These are phyloP conservation scores for Gymnobelideus leadbeateri DNA, from an alignment of 2,113 vertebrate genomes.

Conservation along the genomic window DNA sequence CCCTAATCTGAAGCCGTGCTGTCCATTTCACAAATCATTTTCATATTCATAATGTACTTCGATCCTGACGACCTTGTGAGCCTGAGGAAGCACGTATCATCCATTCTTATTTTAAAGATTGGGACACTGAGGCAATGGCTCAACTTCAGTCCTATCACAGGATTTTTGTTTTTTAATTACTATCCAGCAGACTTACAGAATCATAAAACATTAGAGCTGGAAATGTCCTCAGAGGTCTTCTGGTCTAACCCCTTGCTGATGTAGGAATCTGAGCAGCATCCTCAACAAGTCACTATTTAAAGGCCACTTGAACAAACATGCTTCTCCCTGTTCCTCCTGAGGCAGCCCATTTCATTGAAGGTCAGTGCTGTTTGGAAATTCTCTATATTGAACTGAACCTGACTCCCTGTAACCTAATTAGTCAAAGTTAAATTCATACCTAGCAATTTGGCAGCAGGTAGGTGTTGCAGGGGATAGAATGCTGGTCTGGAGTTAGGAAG, in stretches of 20 bases:
- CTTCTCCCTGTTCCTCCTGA: background rate
- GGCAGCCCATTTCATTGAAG: background rate
- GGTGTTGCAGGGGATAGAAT: background rate
- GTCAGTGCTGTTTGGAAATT: background rate
- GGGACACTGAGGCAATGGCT: background rate
- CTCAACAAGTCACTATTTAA: background rate
- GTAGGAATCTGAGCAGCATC: background rate
- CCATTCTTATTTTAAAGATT: background rate
- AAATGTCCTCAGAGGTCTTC: background rate
- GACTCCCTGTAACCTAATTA: background rate
- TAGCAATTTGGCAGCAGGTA: background rate
- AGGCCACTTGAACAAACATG: background rate
- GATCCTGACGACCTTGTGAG: background rate
- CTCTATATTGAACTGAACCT: background rate
- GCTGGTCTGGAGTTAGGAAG: background rate
- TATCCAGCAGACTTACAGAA: background rate
- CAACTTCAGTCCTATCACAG: background rate
- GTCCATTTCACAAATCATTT: background rate
- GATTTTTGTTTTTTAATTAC: background rate
- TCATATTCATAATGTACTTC: background rate
- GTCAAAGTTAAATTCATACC: background rate
- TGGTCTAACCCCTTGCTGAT: background rate
- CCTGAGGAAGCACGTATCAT: background rate
- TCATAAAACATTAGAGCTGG: background rate
- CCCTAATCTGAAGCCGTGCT: background rate